These are phyloP conservation scores for Liodrosophila aerea DNA, from an alignment of 2,888 invertebrate species.

Conservation along the genomic window DNA sequence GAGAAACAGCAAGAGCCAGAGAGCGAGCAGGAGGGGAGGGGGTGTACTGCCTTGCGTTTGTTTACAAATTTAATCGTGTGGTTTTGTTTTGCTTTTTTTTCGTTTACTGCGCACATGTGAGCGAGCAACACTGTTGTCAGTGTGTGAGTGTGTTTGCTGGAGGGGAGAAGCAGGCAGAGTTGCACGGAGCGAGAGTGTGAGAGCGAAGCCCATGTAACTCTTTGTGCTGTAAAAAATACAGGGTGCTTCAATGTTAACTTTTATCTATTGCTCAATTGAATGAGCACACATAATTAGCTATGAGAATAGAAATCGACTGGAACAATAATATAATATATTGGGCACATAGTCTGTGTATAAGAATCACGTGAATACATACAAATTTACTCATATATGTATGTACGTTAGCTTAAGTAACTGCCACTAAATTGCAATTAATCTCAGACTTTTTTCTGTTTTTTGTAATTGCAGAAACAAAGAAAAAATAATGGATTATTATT, in stretches of 20 bases:
- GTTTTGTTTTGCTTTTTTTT: constrained; percentile 49
- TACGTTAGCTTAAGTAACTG: constrained; percentile 7
- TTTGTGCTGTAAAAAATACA: constrained; percentile 52
- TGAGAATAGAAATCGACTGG: neutral
- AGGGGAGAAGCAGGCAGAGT: constrained; percentile 22
- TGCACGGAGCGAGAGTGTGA: constrained; percentile 3
- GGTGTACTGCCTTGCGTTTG: constrained; percentile 42
- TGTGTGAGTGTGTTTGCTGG: constrained; percentile 11
- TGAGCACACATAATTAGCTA: constrained; percentile 30
- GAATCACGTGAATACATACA: constrained; percentile 2
- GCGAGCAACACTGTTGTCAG: constrained; percentile 20
- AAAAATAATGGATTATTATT: constrained; percentile 66
- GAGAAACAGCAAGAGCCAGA: constrained; percentile 33
- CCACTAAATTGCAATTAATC: constrained; percentile 35
- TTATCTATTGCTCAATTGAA: constrained; percentile 31
- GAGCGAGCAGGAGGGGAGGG: no score
- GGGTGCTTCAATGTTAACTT: constrained; percentile 41
- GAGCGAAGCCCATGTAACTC: constrained; percentile 46
- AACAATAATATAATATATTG: constrained; percentile 27
- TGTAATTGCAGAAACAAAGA: constrained; percentile 63
- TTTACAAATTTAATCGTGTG: constrained; percentile 59
- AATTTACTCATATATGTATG: constrained; percentile 4
- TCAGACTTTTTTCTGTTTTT: constrained; percentile 26
- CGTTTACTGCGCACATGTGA: constrained; percentile 69
- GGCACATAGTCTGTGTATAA: no score